Evolutionary conservation across 23 tunicate genomes (phyloP).

Genomic region (Pegea sp.): DNA sequence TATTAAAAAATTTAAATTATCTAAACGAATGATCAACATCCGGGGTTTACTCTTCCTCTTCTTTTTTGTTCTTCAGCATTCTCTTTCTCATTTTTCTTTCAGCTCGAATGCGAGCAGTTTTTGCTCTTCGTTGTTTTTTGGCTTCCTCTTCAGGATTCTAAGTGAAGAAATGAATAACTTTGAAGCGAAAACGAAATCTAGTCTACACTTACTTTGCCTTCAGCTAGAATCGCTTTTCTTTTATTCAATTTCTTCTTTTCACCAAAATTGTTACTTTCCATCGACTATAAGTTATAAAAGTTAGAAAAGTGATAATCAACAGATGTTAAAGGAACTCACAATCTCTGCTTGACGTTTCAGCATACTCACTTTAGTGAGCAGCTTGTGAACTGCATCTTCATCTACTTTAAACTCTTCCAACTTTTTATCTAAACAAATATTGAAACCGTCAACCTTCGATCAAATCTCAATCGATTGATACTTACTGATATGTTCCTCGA

Average conservation of each 20-base stretch:
- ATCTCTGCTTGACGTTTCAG: constrained; percentile 79
- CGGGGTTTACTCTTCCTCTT: too few relatives aligned
- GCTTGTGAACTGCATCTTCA: constrained; percentile 46
- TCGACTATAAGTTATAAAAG: constrained; percentile 4
- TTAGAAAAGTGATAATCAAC: neutral
- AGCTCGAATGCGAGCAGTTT: too few relatives aligned
- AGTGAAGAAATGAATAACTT: too few relatives aligned
- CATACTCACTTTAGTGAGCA: constrained; percentile 62
- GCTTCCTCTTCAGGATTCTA: too few relatives aligned
- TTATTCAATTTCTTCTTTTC: constrained; percentile 38
- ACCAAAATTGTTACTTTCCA: constrained; percentile 59
- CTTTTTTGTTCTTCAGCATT: too few relatives aligned
- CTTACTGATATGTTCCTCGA: too few relatives aligned
- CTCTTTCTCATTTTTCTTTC: too few relatives aligned
- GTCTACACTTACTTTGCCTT: constrained; percentile 55
- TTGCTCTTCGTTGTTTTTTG: too few relatives aligned
- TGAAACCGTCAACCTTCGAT: neutral
- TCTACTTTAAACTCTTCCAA: constrained; percentile 64
- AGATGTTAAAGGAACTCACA: constrained; percentile 10
- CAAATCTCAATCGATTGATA: neutral
- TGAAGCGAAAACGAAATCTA: too few relatives aligned
- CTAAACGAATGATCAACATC: too few relatives aligned
- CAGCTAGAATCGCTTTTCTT: constrained; percentile 41
- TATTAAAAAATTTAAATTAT: too few relatives aligned
- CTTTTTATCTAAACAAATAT: constrained; percentile 27